phyloP scores from a whole-genome alignment of 2,888 invertebrate species.

The Tenodera sinensis region DNA sequence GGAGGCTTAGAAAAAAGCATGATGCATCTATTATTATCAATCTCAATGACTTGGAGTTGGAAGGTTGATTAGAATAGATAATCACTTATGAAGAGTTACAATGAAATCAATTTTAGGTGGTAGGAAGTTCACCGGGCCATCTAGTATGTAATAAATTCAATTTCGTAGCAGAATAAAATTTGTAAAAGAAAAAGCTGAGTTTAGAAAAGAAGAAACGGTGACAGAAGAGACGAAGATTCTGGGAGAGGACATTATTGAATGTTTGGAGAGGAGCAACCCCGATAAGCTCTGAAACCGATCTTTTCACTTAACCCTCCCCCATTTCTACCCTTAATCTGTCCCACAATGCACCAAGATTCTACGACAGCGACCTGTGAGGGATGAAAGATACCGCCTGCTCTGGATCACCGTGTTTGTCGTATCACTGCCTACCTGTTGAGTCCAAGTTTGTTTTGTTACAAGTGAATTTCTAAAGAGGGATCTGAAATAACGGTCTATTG shows the following conservation, averaged over 20 bases:
- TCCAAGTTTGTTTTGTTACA: no score
- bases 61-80: no score
- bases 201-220: neutral
- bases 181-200: neutral
- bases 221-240: neutral
- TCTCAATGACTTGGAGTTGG: no score
- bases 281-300: conserved; percentile 10
- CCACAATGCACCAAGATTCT: conserved; percentile 1
- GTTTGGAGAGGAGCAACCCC: neutral
- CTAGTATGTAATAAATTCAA: no score
- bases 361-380: neutral
- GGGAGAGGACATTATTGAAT: neutral
- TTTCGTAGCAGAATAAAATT: neutral
- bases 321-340: conserved; percentile 1
- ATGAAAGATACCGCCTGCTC: neutral
- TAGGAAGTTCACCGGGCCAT: no score
- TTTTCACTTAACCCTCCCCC: neutral
- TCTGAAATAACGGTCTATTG: neutral
- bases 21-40: no score
- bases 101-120: no score
- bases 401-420: neutral
- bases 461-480: neutral
- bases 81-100: no score
- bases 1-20: no score
- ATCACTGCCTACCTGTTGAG: neutral